phyloP scores from a whole-genome alignment of 2,113 vertebrate genomes.

The Hydrolagus affinis region DNA sequence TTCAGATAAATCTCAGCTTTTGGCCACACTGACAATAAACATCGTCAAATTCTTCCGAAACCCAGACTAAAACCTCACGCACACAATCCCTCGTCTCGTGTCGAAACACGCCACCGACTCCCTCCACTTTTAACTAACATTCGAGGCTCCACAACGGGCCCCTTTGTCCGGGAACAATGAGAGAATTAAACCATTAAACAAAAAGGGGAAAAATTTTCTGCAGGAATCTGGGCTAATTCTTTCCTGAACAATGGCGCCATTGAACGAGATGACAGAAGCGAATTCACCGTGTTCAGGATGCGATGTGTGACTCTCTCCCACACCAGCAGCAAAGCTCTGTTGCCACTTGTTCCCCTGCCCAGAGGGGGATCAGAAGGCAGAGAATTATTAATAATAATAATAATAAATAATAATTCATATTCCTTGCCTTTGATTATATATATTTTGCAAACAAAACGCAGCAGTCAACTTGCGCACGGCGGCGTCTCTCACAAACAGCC shows the following conservation, averaged over 20 bases:
- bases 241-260: conserved; percentile 14
- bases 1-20: no score
- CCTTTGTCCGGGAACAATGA: conserved; percentile 13
- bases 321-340: not conserved
- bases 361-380: not conserved
- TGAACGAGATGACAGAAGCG: not conserved
- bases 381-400: not conserved
- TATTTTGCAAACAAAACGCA: no score
- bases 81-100: not conserved
- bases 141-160: not conserved
- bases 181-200: conserved; percentile 3
- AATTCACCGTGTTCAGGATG: not conserved
- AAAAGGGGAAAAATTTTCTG: conserved; percentile 25
- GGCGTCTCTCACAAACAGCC: no score
- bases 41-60: not conserved
- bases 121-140: not conserved
- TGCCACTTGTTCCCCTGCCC: no score
- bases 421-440: no score
- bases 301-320: not conserved
- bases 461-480: no score
- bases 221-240: conserved; percentile 17
- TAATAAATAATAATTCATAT: no score
- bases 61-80: not conserved
- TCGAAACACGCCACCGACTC: not conserved
- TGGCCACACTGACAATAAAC: no score